A percentile compares a stretch with the other conserved stretches of the same genome.
phyloP scores from a whole-genome alignment of 2,113 vertebrate genomes.

The Tichodroma muraria region DNA sequence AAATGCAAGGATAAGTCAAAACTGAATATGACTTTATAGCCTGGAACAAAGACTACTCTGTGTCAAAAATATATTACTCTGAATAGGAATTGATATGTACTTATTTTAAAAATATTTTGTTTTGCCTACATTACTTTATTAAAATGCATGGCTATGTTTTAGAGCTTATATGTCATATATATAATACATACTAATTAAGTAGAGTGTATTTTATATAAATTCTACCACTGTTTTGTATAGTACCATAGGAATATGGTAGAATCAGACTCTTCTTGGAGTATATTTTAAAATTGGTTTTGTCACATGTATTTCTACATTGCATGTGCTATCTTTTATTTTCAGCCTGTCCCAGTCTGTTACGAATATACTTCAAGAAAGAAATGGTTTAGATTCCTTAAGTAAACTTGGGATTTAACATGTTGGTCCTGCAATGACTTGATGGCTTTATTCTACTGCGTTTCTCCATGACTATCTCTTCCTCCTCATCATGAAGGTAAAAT shows the following conservation, averaged over 20 bases:
- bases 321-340: background rate
- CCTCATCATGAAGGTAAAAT: background rate
- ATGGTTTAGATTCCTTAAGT: background rate
- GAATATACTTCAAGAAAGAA: background rate
- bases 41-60: background rate
- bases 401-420: background rate
- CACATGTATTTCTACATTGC: background rate
- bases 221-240: background rate
- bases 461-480: fast-evolving
- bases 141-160: background rate
- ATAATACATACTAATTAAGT: background rate
- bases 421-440: background rate
- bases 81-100: background rate
- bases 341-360: background rate
- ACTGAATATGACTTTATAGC: background rate
- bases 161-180: background rate
- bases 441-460: background rate
- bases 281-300: background rate
- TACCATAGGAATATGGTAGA: background rate
- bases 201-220: background rate
- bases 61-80: background rate
- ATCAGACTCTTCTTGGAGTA: background rate
- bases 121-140: background rate
- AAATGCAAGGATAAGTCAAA: background rate
- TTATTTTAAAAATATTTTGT: background rate